A percentile compares a stretch with the other conserved stretches of the same genome.
Conservation (phyloP, 2,888 invertebrate genomes). For the Plagodis pulveraria region DNA sequence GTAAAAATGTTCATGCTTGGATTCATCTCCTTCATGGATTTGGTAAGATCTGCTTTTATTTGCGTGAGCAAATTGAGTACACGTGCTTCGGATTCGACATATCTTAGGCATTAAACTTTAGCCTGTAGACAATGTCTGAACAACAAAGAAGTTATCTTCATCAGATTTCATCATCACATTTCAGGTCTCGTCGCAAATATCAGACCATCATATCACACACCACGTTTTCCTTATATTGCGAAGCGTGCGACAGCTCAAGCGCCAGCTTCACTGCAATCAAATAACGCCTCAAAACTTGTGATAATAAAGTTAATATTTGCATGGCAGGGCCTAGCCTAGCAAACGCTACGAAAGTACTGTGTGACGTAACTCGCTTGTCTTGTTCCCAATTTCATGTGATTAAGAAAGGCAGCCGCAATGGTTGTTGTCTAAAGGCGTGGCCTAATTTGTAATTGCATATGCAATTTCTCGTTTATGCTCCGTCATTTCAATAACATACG, state of each 20-base stretch:
- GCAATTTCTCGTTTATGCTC: conserved; percentile 18
- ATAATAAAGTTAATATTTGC: conserved; percentile 9
- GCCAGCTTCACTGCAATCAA: not conserved
- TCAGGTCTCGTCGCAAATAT: conserved; percentile 15
- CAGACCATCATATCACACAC: conserved; percentile 9
- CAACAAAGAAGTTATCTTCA: not conserved
- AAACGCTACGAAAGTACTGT: conserved; percentile 22
- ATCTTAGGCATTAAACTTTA: too few relatives aligned
- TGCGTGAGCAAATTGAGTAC: too few relatives aligned
- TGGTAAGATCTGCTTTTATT: too few relatives aligned
- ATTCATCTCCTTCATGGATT: too few relatives aligned
- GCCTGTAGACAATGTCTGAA: too few relatives aligned
- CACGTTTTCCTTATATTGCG: conserved; percentile 25
- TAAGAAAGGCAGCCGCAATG: conserved; percentile 33
- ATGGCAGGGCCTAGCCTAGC: conserved; percentile 10
- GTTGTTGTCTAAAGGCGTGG: conserved; percentile 22
- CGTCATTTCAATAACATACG: conserved; percentile 10
- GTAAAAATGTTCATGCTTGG: too few relatives aligned
- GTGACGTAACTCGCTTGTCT: conserved; percentile 25
- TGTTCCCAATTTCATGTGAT: conserved; percentile 37
- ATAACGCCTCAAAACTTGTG: conserved; percentile 4
- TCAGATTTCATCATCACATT: conserved; percentile 13
- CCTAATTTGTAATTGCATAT: conserved; percentile 32
- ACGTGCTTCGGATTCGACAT: too few relatives aligned
- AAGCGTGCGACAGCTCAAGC: conserved; percentile 4